Percentiles rank a stretch among this genome's conserved stretches.
Evolutionary conservation across 2,113 vertebrate species (phyloP).

Genomic region (Thomomys bottae): DNA sequence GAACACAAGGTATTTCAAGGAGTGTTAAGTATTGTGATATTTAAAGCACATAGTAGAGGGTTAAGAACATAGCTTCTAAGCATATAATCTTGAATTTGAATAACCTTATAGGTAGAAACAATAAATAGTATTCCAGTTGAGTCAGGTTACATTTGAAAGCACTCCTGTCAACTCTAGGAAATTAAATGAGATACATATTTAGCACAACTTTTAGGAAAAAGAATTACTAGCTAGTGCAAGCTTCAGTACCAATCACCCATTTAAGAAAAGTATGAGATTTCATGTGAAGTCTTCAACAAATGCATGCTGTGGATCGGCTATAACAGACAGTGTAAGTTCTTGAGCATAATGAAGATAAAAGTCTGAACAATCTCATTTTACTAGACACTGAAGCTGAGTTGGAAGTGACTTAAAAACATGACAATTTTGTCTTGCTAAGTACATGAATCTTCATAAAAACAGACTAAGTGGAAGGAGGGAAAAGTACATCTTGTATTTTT

Average conservation of each 20-base stretch:
- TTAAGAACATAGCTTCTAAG: conserved; percentile 16
- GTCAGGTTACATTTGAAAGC: neutral
- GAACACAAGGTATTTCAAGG: neutral
- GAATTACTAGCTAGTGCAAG: neutral
- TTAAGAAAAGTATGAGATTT: neutral
- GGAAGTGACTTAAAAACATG: neutral
- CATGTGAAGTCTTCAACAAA: neutral
- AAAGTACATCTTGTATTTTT: neutral
- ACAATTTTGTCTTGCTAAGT: neutral
- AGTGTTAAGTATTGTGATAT: neutral
- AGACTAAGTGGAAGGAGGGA: neutral
- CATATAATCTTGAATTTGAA: neutral
- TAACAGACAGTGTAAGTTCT: neutral
- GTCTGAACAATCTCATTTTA: neutral
- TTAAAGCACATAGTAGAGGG: neutral
- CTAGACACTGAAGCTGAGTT: neutral
- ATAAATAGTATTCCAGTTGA: neutral
- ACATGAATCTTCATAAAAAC: neutral
- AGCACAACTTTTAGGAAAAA: neutral
- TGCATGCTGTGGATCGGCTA: neutral
- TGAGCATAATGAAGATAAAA: neutral
- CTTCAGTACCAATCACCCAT: neutral
- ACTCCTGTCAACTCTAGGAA: neutral
- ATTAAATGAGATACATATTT: conserved; percentile 13
- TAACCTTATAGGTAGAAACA: neutral